Evolutionary conservation across 2,888 invertebrate species (phyloP).

Genomic region (Watsonalla binaria): DNA sequence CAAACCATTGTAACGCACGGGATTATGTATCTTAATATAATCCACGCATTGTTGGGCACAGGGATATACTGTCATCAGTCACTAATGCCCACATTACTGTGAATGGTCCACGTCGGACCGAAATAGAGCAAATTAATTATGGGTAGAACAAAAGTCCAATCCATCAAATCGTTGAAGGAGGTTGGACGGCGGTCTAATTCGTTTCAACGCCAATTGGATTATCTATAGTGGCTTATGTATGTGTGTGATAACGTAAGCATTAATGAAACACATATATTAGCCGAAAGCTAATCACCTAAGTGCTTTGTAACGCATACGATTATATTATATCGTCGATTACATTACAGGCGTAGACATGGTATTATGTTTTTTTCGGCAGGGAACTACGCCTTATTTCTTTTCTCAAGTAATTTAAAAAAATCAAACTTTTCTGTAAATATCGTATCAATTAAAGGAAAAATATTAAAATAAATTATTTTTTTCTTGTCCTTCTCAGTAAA

Average conservation of each 20-base stretch:
- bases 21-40: background rate
- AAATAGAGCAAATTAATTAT: slow-evolving; percentile 52
- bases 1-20: background rate
- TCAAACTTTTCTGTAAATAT: no score
- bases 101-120: slow-evolving; percentile 28
- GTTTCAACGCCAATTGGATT: slow-evolving; percentile 12
- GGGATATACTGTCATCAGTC: slow-evolving; percentile 16
- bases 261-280: background rate
- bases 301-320: background rate
- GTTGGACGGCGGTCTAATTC: slow-evolving; percentile 41
- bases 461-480: no score
- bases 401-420: no score
- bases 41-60: background rate
- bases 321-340: no score
- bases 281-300: background rate
- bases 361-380: no score
- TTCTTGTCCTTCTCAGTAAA: no score
- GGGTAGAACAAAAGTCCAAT: slow-evolving; percentile 53
- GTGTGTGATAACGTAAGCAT: background rate
- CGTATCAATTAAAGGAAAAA: no score
- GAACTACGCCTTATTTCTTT: no score
- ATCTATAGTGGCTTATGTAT: background rate
- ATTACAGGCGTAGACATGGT: no score
- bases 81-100: slow-evolving; percentile 21
- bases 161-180: slow-evolving; percentile 47